Percentiles rank a stretch among this genome's conserved stretches.
Conservation (phyloP, 2,888 invertebrate genomes). For the Neoitamus cyanurus region DNA sequence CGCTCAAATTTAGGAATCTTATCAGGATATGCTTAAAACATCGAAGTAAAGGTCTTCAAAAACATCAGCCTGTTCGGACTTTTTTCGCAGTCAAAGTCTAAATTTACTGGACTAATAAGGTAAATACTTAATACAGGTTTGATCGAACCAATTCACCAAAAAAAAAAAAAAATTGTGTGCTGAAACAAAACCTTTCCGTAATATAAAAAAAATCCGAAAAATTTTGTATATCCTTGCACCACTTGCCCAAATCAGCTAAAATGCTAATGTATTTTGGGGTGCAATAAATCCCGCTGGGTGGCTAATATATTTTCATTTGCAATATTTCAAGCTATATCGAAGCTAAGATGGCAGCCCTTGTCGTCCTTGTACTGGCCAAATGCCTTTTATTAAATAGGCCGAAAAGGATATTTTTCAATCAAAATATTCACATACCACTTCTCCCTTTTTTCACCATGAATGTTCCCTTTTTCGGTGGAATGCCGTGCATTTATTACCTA, state of each 20-base stretch:
- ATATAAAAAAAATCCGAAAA: neutral
- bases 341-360: neutral
- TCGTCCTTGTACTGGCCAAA: neutral
- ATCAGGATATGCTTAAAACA: too few relatives aligned
- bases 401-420: conserved; percentile 46
- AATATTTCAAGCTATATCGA: neutral
- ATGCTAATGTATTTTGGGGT: neutral
- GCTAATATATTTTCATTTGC: conserved; percentile 41
- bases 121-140: too few relatives aligned
- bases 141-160: too few relatives aligned
- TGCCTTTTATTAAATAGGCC: conserved; percentile 20
- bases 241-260: neutral
- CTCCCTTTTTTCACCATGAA: neutral
- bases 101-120: too few relatives aligned
- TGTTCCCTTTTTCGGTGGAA: neutral
- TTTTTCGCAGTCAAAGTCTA: too few relatives aligned
- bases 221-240: neutral
- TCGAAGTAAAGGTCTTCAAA: too few relatives aligned
- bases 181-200: neutral
- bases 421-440: conserved; percentile 39
- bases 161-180: neutral
- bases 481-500: conserved; percentile 21
- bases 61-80: too few relatives aligned
- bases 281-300: neutral
- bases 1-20: too few relatives aligned